Evolutionary conservation across 2,797 vertebrate species (phyloP).

Genomic region (Semotilus atromaculatus): DNA sequence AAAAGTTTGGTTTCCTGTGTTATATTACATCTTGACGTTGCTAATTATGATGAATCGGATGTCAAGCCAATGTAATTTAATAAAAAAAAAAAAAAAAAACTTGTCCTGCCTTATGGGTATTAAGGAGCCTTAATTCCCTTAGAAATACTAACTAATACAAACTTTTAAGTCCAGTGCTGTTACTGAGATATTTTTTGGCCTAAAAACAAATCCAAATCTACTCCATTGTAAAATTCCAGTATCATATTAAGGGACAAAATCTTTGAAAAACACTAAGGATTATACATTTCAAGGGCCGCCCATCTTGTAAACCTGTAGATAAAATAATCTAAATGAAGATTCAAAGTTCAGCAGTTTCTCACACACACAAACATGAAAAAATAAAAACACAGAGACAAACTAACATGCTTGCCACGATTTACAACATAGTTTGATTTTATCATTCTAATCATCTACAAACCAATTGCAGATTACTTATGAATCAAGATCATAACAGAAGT

Average conservation of each 20-base stretch:
- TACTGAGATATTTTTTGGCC: not conserved
- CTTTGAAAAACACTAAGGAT: conserved; percentile 4
- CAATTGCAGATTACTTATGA: not conserved
- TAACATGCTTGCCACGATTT: not conserved
- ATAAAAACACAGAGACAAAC: not conserved
- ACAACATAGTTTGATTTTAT: conserved; percentile 5
- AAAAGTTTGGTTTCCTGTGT: not conserved
- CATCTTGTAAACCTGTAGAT: conserved; percentile 17
- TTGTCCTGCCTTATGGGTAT: too few relatives aligned
- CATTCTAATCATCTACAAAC: not conserved
- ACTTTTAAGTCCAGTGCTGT: not conserved
- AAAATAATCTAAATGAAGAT: conserved; percentile 10
- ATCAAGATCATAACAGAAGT: not conserved
- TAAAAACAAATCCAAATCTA: not conserved
- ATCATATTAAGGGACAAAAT: not conserved
- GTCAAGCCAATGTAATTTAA: not conserved
- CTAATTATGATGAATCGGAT: not conserved
- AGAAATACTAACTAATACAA: too few relatives aligned
- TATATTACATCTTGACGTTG: not conserved
- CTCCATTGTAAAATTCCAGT: not conserved
- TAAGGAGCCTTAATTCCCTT: not conserved
- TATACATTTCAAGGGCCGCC: not conserved
- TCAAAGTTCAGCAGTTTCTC: conserved; percentile 30
- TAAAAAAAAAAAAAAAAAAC: not conserved
- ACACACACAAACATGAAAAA: not conserved